Conservation (phyloP, 2,797 vertebrate species). For the Falco cherrug region DNA sequence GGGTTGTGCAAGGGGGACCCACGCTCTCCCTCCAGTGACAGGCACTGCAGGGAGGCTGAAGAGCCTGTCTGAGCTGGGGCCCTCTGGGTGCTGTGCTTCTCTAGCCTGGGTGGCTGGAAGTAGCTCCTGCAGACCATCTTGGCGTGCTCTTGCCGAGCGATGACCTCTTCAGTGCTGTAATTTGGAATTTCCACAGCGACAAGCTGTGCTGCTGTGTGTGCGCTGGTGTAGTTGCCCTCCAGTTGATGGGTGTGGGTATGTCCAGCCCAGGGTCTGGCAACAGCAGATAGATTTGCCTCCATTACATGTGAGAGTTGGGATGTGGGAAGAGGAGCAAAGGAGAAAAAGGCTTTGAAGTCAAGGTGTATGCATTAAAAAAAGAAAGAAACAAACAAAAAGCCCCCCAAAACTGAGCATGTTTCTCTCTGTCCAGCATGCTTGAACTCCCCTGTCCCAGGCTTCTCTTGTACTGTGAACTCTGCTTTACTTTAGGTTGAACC, state of each 20-base stretch:
- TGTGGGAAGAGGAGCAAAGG: background rate
- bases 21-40: background rate
- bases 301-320: background rate
- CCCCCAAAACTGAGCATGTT: background rate
- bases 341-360: background rate
- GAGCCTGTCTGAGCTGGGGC: background rate
- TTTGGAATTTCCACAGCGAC: background rate
- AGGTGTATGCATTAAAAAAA: background rate
- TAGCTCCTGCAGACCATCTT: background rate
- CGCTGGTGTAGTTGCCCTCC: background rate
- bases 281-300: background rate
- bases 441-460: background rate
- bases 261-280: background rate
- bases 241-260: background rate
- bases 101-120: background rate
- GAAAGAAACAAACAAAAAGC: background rate
- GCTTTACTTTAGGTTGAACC: background rate
- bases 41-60: background rate
- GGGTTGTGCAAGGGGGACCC: background rate
- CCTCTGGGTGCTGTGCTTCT: background rate
- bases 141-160: too few species aligned
- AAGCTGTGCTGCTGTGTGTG: background rate
- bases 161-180: background rate
- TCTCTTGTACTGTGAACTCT: background rate
- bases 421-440: background rate